These are phyloP conservation scores for Seira sanloemensis DNA, from an alignment of 2,888 invertebrate species.

Conservation along the genomic window DNA sequence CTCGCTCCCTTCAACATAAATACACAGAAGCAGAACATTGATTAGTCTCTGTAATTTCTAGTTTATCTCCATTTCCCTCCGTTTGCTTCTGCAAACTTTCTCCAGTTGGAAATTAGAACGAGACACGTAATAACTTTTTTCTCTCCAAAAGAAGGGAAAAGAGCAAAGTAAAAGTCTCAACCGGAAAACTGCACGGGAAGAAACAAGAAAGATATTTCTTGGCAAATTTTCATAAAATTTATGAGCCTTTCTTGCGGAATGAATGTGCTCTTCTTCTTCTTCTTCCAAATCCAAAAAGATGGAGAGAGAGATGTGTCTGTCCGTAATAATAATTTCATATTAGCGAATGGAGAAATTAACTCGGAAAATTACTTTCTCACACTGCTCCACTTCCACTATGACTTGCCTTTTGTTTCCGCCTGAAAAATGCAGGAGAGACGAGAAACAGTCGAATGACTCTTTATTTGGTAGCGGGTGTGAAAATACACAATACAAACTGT, in stretches of 20 bases:
- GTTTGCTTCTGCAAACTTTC: background rate
- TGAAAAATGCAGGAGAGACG: too few relatives aligned
- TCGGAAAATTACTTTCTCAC: background rate
- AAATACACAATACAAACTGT: too few relatives aligned
- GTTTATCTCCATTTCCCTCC: too few relatives aligned
- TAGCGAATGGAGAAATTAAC: background rate
- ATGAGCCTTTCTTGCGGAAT: background rate
- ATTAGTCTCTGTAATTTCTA: background rate
- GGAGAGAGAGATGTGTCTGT: background rate
- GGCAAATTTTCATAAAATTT: conserved; percentile 36
- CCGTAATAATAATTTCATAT: background rate
- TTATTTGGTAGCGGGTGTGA: too few relatives aligned
- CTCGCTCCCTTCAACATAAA: too few relatives aligned
- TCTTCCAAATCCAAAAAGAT: too few relatives aligned
- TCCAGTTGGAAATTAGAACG: background rate
- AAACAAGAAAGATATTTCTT: conserved; percentile 12
- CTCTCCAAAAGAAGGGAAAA: too few relatives aligned
- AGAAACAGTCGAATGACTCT: too few relatives aligned
- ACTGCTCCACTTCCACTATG: too few relatives aligned
- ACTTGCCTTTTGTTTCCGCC: background rate
- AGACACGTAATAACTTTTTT: background rate
- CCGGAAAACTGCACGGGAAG: background rate
- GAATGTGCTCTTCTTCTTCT: background rate
- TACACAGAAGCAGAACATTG: too few relatives aligned
- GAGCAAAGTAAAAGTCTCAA: too few relatives aligned